Evolutionary conservation across 2,888 invertebrate species (phyloP).

Genomic region (Cybosia mesomella): DNA sequence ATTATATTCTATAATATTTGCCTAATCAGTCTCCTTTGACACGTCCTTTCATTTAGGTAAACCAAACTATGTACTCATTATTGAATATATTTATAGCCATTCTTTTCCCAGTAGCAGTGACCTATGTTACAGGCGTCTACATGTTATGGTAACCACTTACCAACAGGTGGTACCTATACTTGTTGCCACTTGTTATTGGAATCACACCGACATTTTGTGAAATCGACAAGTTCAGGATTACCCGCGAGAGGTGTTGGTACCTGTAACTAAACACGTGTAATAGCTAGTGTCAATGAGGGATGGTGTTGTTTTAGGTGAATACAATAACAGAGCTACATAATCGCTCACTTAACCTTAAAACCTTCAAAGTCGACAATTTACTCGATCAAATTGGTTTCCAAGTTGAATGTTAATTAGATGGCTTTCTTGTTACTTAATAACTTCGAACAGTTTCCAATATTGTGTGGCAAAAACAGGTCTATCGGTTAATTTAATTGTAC

Average conservation of each 20-base stretch:
- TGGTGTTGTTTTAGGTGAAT: not conserved
- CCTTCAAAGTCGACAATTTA: constrained; percentile 24
- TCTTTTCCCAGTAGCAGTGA: no score
- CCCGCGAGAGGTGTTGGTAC: not conserved
- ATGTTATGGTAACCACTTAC: not conserved
- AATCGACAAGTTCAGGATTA: not conserved
- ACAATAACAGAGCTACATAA: constrained; percentile 1
- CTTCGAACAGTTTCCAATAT: constrained; percentile 6
- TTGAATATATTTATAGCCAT: not conserved
- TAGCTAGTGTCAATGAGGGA: not conserved
- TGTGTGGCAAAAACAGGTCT: constrained; percentile 1
- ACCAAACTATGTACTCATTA: no score
- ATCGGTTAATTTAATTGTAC: constrained; percentile 27
- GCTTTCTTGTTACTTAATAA: constrained; percentile 25
- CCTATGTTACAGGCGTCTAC: not conserved
- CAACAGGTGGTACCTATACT: constrained; percentile 1
- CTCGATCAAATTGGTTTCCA: constrained; percentile 26
- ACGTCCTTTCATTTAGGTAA: no score
- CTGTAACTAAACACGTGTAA: not conserved
- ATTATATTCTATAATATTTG: no score
- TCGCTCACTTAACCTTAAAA: constrained; percentile 13
- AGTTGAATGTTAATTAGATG: constrained; percentile 24
- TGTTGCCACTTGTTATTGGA: not conserved
- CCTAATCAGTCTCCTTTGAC: no score
- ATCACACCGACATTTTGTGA: not conserved